phyloP scores from a whole-genome alignment of 53 echinoderm and acorn worm genomes.

The Mesocentrotus franciscanus region DNA sequence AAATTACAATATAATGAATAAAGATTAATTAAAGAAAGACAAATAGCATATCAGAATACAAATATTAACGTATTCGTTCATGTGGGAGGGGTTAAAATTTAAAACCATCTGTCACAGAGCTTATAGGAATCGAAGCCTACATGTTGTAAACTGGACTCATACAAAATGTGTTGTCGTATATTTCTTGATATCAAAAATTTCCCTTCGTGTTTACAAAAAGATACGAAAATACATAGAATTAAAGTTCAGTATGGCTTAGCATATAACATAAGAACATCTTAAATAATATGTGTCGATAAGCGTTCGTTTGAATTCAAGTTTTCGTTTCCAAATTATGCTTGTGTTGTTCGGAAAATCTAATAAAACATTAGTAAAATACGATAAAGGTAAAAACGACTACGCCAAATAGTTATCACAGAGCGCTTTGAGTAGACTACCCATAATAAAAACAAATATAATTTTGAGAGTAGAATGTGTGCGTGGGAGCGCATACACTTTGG shows the following conservation, averaged over 20 bases:
- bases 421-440: not conserved
- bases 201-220: no score
- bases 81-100: not conserved
- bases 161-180: no score
- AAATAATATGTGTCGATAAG: not conserved
- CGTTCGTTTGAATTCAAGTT: not conserved
- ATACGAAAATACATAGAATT: no score
- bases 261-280: no score
- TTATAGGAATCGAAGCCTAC: not conserved
- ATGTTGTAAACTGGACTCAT: no score
- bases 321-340: no score
- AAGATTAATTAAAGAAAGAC: not conserved
- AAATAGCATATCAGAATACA: not conserved
- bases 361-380: no score
- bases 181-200: no score
- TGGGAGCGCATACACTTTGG: conserved; percentile 4
- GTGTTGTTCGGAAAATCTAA: no score
- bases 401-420: not conserved
- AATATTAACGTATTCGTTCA: not conserved
- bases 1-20: not conserved
- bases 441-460: not conserved
- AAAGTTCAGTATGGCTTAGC: no score
- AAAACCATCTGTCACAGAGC: not conserved
- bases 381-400: no score
- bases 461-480: conserved; percentile 22